A percentile compares a stretch with the other conserved stretches of the same genome.
Conservation (phyloP, 1,140 invertebrate genomes). For the Drosophila neocordata region DNA sequence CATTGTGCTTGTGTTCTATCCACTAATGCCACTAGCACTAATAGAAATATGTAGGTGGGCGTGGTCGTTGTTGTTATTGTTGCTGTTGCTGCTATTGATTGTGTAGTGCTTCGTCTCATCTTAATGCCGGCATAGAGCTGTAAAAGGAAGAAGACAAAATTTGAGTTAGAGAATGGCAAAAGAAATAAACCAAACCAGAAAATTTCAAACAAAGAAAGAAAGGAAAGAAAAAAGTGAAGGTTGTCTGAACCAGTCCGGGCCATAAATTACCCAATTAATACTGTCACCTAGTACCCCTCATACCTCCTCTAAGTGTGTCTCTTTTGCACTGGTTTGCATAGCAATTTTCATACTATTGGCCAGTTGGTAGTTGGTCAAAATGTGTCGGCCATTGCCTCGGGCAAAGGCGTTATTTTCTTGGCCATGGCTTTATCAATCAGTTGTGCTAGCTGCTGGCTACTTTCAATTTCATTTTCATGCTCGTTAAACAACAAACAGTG, state of each 20-base stretch:
- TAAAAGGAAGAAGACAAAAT: constrained; percentile 31
- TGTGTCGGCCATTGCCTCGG: background rate
- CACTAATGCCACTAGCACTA: constrained; percentile 37
- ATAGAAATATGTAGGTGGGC: constrained; percentile 29
- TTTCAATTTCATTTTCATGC: constrained; percentile 80
- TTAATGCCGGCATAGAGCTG: constrained; percentile 76
- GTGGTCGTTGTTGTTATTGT: constrained; percentile 43
- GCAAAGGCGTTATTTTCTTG: constrained; percentile 1
- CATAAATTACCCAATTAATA: constrained; percentile 71
- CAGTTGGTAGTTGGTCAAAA: constrained; percentile 24
- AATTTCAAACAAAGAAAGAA: background rate
- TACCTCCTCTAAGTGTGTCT: background rate
- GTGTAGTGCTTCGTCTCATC: constrained; percentile 63
- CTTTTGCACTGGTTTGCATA: constrained; percentile 15
- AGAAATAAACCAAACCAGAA: background rate
- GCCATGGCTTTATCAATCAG: constrained; percentile 65
- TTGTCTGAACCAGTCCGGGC: constrained; percentile 45
- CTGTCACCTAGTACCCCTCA: constrained; percentile 42
- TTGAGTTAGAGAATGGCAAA: constrained; percentile 23
- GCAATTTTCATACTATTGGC: constrained; percentile 12
- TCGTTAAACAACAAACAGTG: constrained; percentile 72
- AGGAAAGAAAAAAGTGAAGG: constrained; percentile 40
- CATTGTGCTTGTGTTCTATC: constrained; percentile 85
- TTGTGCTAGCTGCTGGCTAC: constrained; percentile 50
- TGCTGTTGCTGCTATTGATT: constrained; percentile 38